Conservation (phyloP, 2,797 vertebrate species). For the Lates japonicus region DNA sequence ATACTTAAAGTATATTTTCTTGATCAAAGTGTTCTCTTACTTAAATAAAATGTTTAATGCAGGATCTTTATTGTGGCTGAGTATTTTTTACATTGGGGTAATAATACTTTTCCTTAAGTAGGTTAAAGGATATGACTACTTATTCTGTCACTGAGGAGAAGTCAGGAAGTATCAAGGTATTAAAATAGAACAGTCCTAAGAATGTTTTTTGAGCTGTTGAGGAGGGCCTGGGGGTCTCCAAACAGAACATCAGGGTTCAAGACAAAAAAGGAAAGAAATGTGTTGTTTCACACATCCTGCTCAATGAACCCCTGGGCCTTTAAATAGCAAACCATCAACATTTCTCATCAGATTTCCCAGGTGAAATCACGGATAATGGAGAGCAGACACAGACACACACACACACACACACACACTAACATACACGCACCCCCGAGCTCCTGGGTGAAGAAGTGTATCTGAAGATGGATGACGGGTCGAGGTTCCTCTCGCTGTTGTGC, state of each 20-base stretch:
- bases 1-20: not conserved
- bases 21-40: not conserved
- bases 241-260: slow-evolving; percentile 7
- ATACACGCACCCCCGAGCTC: not conserved
- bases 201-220: slow-evolving; percentile 8
- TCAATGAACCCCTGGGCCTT: slow-evolving; percentile 23
- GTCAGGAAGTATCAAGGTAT: slow-evolving; percentile 1
- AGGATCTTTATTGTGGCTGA: too few relatives aligned
- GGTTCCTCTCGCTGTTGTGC: slow-evolving; percentile 70
- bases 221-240: not conserved
- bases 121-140: not conserved
- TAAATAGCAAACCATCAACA: slow-evolving; percentile 14
- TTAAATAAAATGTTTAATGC: not conserved
- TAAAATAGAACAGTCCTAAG: not conserved
- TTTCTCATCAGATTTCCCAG: slow-evolving; percentile 28
- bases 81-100: not conserved
- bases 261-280: not conserved
- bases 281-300: slow-evolving; percentile 30
- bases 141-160: not conserved
- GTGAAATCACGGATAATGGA: not conserved
- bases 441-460: slow-evolving; percentile 25
- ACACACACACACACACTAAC: too few relatives aligned
- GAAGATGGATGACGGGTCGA: slow-evolving; percentile 58
- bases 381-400: too few relatives aligned
- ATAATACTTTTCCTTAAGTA: not conserved